Percentiles rank a stretch among this genome's conserved stretches.
Evolutionary conservation across 2,797 vertebrate genomes (phyloP).

Genomic region (Myotis myotis): DNA sequence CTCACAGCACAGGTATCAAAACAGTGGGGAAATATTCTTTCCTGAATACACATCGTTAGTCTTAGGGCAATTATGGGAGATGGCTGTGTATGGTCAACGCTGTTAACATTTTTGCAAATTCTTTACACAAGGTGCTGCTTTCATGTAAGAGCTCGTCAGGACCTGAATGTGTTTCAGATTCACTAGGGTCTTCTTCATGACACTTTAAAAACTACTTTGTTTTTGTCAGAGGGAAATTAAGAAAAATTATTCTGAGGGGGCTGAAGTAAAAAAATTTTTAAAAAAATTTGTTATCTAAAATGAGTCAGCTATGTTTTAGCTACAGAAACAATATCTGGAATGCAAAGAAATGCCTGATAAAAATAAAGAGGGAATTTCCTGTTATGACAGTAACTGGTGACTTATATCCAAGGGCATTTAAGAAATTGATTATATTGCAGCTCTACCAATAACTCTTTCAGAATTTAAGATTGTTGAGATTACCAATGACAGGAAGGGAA

Average conservation of each 20-base stretch:
- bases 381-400: neutral
- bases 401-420: neutral
- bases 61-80: neutral
- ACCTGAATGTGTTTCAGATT: constrained; percentile 3
- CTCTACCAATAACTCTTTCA: neutral
- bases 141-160: neutral
- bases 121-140: neutral
- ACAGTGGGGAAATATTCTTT: neutral
- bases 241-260: constrained; percentile 7
- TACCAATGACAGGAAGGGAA: neutral
- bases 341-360: constrained; percentile 31
- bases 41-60: neutral
- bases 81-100: neutral
- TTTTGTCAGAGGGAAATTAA: constrained; percentile 45
- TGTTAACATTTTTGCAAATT: neutral
- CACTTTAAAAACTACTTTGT: neutral
- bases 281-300: constrained; percentile 13
- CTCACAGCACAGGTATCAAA: neutral
- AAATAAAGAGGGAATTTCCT: constrained; percentile 27
- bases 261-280: neutral
- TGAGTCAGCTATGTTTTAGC: constrained; percentile 32
- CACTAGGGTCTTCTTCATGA: neutral
- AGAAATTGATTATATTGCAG: neutral
- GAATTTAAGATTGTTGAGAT: constrained; percentile 3
- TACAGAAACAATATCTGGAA: neutral